phyloP scores from a whole-genome alignment of 1,140 invertebrate species.

The Trachymyrmex cornetzi region DNA sequence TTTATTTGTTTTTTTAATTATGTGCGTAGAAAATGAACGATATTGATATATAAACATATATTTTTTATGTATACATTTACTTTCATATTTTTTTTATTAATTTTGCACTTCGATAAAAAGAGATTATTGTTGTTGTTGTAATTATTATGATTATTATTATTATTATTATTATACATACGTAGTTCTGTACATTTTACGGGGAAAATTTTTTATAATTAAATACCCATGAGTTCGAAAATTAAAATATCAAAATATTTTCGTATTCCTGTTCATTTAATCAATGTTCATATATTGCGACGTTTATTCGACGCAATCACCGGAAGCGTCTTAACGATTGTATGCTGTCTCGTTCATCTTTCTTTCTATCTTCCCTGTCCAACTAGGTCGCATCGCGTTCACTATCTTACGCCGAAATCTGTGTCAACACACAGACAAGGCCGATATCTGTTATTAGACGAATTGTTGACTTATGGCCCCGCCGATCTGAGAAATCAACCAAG shows the following conservation, averaged over 20 bases:
- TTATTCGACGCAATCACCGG: neutral
- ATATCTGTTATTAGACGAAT: slow-evolving; percentile 28
- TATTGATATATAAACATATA: no score
- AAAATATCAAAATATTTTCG: neutral
- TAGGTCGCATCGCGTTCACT: slow-evolving; percentile 48
- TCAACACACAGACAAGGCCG: slow-evolving; percentile 45
- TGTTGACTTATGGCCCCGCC: slow-evolving; percentile 18
- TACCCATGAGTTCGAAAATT: no score
- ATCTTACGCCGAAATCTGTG: slow-evolving; percentile 61
- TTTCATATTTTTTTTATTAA: no score
- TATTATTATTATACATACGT: no score
- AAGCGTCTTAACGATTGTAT: neutral
- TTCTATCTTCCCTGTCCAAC: neutral
- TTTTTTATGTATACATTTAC: no score
- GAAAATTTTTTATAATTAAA: no score
- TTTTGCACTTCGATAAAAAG: no score
- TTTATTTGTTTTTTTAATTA: no score
- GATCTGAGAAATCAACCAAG: neutral
- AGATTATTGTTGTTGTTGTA: no score
- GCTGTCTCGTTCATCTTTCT: neutral
- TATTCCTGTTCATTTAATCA: neutral
- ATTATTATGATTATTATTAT: no score
- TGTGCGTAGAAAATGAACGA: no score
- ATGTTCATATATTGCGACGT: neutral
- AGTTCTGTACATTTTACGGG: no score